Evolutionary conservation across 2,797 vertebrate species (phyloP).

Genomic region (Apodemus agrarius): DNA sequence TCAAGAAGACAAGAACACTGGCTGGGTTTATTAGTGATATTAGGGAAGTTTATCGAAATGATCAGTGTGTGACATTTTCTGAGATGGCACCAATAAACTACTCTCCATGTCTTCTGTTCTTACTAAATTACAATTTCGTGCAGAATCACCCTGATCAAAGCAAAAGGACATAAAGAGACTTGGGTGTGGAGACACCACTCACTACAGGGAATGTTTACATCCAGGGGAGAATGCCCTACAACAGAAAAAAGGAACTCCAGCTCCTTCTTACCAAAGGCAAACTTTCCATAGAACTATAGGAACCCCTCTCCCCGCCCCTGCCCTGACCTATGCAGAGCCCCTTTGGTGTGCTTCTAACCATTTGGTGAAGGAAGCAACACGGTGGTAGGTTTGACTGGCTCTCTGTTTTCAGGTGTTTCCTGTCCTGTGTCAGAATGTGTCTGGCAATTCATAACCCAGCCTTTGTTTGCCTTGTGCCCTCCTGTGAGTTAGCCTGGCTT

Average conservation of each 20-base stretch:
- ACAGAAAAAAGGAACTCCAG: background rate
- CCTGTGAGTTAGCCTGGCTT: background rate
- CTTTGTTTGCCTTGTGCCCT: background rate
- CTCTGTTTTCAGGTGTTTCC: background rate
- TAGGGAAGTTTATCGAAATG: background rate
- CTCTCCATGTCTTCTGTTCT: background rate
- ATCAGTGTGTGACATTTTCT: background rate
- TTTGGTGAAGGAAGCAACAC: background rate
- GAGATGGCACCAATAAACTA: slow-evolving; percentile 7
- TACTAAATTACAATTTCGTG: background rate
- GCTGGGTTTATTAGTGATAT: background rate
- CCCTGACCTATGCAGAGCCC: background rate
- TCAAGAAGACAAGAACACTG: background rate
- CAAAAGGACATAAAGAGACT: background rate
- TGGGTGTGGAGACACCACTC: background rate
- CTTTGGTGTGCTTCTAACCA: background rate
- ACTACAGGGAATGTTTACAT: background rate
- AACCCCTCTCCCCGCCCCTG: too few species aligned
- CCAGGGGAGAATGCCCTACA: background rate
- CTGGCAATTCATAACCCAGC: background rate
- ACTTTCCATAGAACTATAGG: background rate
- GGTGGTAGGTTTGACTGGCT: background rate
- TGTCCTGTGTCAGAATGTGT: background rate
- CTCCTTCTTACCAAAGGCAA: background rate
- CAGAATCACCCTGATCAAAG: background rate